Evolutionary conservation across 35 echinoderm and acorn worm species (phyloP).

Genomic region (Chiridota heheva): DNA sequence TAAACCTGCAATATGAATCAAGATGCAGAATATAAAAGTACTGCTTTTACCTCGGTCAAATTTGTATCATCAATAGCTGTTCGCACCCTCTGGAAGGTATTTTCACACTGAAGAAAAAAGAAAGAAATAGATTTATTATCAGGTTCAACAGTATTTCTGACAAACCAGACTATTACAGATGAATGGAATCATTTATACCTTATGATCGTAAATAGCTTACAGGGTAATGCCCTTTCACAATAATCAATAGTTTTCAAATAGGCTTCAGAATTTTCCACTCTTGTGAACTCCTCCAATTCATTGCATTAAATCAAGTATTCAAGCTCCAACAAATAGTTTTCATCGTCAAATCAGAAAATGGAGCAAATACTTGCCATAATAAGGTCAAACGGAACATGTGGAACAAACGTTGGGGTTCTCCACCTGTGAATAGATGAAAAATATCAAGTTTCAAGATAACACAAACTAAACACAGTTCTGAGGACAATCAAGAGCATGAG

Average conservation of each 20-base stretch:
- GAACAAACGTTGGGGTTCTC: constrained; percentile 64
- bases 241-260: background rate
- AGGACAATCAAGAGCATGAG: too few relatives aligned
- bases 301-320: background rate
- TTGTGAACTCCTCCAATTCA: background rate
- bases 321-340: background rate
- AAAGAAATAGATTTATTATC: background rate
- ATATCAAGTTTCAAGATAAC: too few relatives aligned
- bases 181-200: background rate
- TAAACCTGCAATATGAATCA: background rate
- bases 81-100: constrained; percentile 73
- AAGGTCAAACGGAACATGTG: constrained; percentile 83
- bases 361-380: constrained; percentile 71
- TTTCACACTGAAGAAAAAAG: constrained; percentile 66
- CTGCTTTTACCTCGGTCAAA: constrained; percentile 62
- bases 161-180: background rate
- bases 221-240: background rate
- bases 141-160: background rate
- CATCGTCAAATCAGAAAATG: background rate
- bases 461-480: too few relatives aligned
- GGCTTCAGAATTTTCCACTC: background rate
- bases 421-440: constrained; percentile 13
- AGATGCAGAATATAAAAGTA: background rate
- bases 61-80: constrained; percentile 67
- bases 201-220: background rate